Evolutionary conservation across 2,113 vertebrate species (phyloP).

Genomic region (Stegastes partitus): DNA sequence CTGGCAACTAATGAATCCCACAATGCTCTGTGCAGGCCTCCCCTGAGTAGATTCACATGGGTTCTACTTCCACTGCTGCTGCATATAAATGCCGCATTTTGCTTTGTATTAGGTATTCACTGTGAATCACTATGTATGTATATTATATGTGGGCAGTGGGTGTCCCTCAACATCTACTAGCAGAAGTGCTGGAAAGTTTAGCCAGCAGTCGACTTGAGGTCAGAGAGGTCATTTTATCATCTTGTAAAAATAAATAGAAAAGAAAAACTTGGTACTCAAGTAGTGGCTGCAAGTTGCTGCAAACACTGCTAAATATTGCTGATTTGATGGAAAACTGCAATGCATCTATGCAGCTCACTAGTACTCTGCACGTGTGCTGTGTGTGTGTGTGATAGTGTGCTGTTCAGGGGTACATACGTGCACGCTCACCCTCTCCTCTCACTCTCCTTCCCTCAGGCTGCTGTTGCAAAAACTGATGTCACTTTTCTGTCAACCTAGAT

Average conservation of each 20-base stretch:
- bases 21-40: conserved; percentile 65
- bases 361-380: conserved; percentile 17
- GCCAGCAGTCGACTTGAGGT: not conserved
- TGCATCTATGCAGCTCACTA: not conserved
- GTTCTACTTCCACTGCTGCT: conserved; percentile 51
- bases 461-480: conserved; percentile 62
- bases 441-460: conserved; percentile 57
- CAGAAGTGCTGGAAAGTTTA: conserved; percentile 8
- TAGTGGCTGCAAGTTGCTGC: conserved; percentile 5
- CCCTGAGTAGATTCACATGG: conserved; percentile 54
- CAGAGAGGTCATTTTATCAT: conserved; percentile 7
- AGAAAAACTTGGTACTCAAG: not conserved
- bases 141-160: conserved; percentile 6
- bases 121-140: conserved; percentile 14
- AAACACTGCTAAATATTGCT: not conserved
- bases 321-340: conserved; percentile 3
- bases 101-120: conserved; percentile 26
- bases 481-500: conserved; percentile 67
- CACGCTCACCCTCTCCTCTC: conserved; percentile 36
- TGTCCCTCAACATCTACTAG: conserved; percentile 7
- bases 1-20: conserved; percentile 81
- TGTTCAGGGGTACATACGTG: conserved; percentile 10
- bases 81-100: conserved; percentile 60
- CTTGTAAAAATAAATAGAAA: not conserved
- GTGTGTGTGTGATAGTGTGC: conserved; percentile 13